Evolutionary conservation across 2,888 invertebrate genomes (phyloP).

Genomic region (Leptinotarsa peninsularis): DNA sequence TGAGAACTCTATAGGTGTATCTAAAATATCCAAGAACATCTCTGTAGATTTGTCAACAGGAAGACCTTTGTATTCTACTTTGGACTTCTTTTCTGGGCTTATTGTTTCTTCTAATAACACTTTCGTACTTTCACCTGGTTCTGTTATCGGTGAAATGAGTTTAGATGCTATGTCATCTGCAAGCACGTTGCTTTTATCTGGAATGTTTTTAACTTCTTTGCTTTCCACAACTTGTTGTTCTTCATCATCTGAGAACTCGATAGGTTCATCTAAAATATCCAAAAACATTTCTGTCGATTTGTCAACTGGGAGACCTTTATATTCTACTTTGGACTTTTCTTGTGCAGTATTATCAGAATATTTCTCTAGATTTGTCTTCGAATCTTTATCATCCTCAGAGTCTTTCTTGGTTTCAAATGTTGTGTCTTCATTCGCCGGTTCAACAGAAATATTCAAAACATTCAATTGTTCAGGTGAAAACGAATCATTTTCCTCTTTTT

Average conservation of each 20-base stretch:
- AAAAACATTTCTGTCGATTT: constrained; percentile 46
- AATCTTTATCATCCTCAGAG: not conserved
- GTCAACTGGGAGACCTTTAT: constrained; percentile 52
- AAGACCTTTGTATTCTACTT: constrained; percentile 47
- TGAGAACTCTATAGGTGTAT: constrained; percentile 54
- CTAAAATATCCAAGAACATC: constrained; percentile 50
- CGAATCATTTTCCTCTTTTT: not conserved
- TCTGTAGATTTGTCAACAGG: constrained; percentile 50
- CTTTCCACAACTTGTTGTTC: constrained; percentile 23
- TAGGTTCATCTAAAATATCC: constrained; percentile 55
- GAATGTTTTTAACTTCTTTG: no score
- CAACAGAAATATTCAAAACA: not conserved
- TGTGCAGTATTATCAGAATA: not conserved
- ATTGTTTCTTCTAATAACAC: no score
- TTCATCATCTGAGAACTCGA: constrained; percentile 53
- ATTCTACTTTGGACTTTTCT: constrained; percentile 34
- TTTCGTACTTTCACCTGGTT: not conserved
- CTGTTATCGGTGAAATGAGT: not conserved
- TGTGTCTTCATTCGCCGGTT: no score
- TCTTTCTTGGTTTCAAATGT: no score
- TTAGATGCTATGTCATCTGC: not conserved
- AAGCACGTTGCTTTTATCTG: no score
- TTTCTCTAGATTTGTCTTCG: not conserved
- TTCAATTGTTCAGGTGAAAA: not conserved
- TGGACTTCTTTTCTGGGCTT: not conserved